A percentile compares a stretch with the other conserved stretches of the same genome.
Evolutionary conservation across 2,113 vertebrate genomes (phyloP).

Genomic region (Trogon melanurus): DNA sequence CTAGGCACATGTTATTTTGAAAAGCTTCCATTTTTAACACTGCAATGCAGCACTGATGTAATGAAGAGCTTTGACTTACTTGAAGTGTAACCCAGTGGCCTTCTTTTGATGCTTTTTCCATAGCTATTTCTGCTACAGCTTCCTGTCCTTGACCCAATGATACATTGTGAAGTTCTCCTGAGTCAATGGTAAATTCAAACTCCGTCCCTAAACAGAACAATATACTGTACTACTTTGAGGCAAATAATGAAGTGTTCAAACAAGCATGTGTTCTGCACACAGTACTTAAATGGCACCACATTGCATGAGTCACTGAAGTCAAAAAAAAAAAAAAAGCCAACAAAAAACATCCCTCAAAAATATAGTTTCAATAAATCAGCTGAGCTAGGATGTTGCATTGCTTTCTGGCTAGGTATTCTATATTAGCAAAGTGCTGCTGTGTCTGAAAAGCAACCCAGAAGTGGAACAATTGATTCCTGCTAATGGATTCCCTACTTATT

Average conservation of each 20-base stretch:
- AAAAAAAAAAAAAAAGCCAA: neutral
- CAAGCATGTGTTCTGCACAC: constrained; percentile 5
- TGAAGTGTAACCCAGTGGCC: constrained; percentile 90
- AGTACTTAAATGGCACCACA: neutral
- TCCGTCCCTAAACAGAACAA: constrained; percentile 76
- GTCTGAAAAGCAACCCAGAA: neutral
- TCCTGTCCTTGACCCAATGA: constrained; percentile 86
- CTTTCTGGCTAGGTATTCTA: neutral
- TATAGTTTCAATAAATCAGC: neutral
- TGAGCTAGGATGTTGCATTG: neutral
- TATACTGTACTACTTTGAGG: neutral
- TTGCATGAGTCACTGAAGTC: neutral
- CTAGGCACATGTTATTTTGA: constrained; percentile 72
- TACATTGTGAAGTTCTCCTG: constrained; percentile 85
- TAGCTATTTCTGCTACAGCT: constrained; percentile 81
- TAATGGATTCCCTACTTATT: neutral
- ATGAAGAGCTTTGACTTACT: constrained; percentile 76
- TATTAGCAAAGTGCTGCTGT: neutral
- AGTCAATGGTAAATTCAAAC: constrained; percentile 84
- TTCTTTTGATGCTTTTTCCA: constrained; percentile 87
- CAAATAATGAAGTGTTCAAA: constrained; percentile 35
- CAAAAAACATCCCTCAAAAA: neutral
- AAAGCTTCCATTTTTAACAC: constrained; percentile 71
- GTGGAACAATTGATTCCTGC: neutral
- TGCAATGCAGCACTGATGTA: constrained; percentile 67